Base-by-base conservation (phyloP, 2,888 invertebrate species). In the Trimorus sp. region DNA sequence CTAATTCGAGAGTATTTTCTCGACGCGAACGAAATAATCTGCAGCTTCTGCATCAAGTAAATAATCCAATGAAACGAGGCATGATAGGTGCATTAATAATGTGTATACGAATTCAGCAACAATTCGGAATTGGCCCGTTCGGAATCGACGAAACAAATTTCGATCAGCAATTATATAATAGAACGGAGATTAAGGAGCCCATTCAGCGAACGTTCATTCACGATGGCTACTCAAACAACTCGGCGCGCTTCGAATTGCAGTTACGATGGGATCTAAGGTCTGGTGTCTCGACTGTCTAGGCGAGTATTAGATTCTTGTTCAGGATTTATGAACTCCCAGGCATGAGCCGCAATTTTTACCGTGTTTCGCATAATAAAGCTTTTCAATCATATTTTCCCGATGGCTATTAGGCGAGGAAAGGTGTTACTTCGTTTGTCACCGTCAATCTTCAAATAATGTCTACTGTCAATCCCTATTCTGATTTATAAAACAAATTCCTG, bases 171-270 rank as follows among this genome's bases (percentile, higher is more conserved):
- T 77, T 77, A 70, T 53, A 65, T 70, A 68, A 70, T 63, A 76
- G 60, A 68, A 42, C 48, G 54, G 56, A 69, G 69, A 69, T 76
- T 69, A 63, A 62, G 76, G 48, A 69, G 62, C 40, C 42, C 63
- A 58, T 63, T 69, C 56, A 69, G 51, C 14, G 49, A 76, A 54
- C 48, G 49, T 63, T 69, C 69, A 69, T 75, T 80, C 65, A 75
- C 54, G 75, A 70, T 80, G 70, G 69, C 65, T 75, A 75, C 65
- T 75, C 60, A 70, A 80, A 75, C 66, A 74, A 66, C 54, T 75
- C 63, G 26, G 49, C 49, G 54, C 51, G 74, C 40, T 60, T 16
- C 48, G 66, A 78, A 78, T 78, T 71, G 78, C 71, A 75, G 63
- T 79, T 79, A 75, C 69, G 74, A 62, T 68, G 65, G 62, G 51